phyloP scores from a whole-genome alignment of 1,140 invertebrate species.

The Caenorhabditis tropicalis region DNA sequence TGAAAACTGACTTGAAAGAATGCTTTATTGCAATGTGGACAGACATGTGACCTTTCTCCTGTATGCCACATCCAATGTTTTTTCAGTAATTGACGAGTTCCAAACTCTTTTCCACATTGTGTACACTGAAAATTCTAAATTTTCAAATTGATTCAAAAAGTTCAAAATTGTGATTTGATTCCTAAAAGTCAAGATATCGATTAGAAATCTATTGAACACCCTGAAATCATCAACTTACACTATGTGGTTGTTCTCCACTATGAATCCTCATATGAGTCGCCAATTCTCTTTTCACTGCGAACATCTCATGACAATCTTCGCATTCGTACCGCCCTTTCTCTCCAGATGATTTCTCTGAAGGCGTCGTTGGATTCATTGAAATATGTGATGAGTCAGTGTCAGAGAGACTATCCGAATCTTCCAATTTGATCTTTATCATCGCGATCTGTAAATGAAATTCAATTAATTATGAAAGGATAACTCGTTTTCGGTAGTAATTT shows the following conservation, averaged over 20 bases:
- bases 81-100: slow-evolving; percentile 92
- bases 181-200: too few relatives aligned
- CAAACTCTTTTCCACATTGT: slow-evolving; percentile 94
- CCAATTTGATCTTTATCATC: slow-evolving; percentile 12
- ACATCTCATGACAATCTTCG: slow-evolving; percentile 61
- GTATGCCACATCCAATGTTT: slow-evolving; percentile 98
- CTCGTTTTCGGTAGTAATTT: too few relatives aligned
- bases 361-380: slow-evolving; percentile 28
- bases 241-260: slow-evolving; percentile 90
- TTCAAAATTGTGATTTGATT: background rate
- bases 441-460: background rate
- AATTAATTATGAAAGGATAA: too few relatives aligned
- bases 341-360: slow-evolving; percentile 30
- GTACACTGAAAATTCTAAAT: slow-evolving; percentile 82
- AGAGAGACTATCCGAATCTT: background rate
- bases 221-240: slow-evolving; percentile 70
- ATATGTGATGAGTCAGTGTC: background rate
- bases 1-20: slow-evolving; percentile 71
- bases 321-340: slow-evolving; percentile 69
- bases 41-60: slow-evolving; percentile 68
- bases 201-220: too few relatives aligned
- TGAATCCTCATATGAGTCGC: slow-evolving; percentile 87
- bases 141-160: background rate
- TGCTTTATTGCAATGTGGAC: slow-evolving; percentile 65
- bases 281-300: slow-evolving; percentile 68